These are phyloP conservation scores for Aspiorhynchus laticeps DNA, from an alignment of 2,113 vertebrate genomes.

Conservation along the genomic window DNA sequence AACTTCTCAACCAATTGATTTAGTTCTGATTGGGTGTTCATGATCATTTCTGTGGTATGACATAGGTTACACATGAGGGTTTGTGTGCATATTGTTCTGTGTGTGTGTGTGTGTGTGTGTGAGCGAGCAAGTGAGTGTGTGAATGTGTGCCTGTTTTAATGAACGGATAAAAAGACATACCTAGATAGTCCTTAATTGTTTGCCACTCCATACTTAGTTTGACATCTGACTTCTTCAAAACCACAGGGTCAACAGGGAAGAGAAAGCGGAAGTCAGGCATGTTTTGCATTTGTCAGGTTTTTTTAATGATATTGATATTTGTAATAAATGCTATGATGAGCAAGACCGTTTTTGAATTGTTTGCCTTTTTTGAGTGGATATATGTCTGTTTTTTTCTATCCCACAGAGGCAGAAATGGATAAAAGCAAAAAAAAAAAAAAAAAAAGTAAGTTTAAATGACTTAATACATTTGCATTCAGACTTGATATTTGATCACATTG, in stretches of 20 bases:
- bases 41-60: not conserved
- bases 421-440: not conserved
- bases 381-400: not conserved
- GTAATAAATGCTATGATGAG: not conserved
- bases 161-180: too few relatives aligned
- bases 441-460: not conserved
- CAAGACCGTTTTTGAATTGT: not conserved
- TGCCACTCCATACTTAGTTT: too few relatives aligned
- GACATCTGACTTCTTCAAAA: not conserved
- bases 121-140: not conserved
- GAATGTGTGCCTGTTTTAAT: not conserved
- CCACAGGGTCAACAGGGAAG: not conserved
- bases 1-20: not conserved
- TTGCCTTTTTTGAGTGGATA: not conserved
- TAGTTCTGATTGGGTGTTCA: not conserved
- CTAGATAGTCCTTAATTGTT: too few relatives aligned
- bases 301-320: not conserved
- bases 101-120: not conserved
- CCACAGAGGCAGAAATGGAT: not conserved
- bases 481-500: conserved; percentile 2
- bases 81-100: too few relatives aligned
- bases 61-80: not conserved
- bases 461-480: conserved; percentile 13
- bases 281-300: not conserved
- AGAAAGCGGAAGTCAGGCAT: not conserved